Evolutionary conservation across 1,140 invertebrate species (phyloP), one percentile per base, ranked within the genome.

Genomic region (Leptopilina clavipes): DNA sequence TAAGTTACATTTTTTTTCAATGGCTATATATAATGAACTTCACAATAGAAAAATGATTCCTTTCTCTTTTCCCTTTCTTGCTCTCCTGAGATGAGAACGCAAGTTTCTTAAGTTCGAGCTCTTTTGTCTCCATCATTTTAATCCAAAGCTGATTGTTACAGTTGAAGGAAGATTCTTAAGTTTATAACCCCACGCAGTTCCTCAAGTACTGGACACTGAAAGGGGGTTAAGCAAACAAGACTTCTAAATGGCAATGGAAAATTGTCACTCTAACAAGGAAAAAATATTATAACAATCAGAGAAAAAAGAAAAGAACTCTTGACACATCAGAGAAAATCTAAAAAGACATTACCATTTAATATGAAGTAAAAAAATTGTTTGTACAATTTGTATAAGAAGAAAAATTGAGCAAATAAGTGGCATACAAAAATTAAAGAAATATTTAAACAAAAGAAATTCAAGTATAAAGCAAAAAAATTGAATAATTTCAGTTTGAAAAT

Each of bases 81-180:
- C 59, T 31, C 59, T 31, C 8, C 59, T 65, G 59, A 22, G 22
- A 65, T 65, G 59, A 65, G 31, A 65, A 65, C 12, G 22, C 25
- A 31, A 65, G 59, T 65, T 65, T 8, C 11, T 65, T 65, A 31
- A 65, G 59, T 65, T 65, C 11, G 22, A 65, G 59, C 11, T 31
- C 59, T n/a, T 65, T 65, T 65, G 59, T 65, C 59, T 65, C 1
- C 12, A 65, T 65, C 59, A 65, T 65, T 65, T 65, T 65, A 65
- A 65, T 37, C 25, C 59, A 65, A 65, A 22, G 11, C 59, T 65
- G 59, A 65, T 31, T 31, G 25, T 65, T 65, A 65, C 25, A 31
- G 59, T 31, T 65, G 59, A 65, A 65, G 59, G 59, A 14, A 65
- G 25, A n/a, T 65, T 65, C 22, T 65, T 14, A 65, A 65, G 59